Conservation (phyloP, 2,888 invertebrate species). For the Dendrolimus pini region DNA sequence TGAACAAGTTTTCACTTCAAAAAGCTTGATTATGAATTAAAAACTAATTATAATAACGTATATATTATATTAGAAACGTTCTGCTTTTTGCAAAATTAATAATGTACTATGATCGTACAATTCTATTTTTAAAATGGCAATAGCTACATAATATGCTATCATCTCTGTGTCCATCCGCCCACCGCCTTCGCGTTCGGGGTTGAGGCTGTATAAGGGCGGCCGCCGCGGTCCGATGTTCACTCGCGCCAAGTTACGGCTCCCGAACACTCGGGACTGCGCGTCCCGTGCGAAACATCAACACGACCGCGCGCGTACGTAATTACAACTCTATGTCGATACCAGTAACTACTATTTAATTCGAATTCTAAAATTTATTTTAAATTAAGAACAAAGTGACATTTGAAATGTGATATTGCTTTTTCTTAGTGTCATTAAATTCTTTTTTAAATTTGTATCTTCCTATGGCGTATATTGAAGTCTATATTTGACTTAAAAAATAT, state of each 20-base stretch:
- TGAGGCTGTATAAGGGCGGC: conserved; percentile 57
- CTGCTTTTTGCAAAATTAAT: too few relatives aligned
- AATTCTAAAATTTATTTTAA: conserved; percentile 20
- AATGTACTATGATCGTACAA: too few relatives aligned
- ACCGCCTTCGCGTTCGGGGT: conserved; percentile 39
- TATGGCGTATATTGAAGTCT: too few relatives aligned
- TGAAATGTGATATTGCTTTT: too few relatives aligned
- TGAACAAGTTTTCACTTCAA: too few relatives aligned
- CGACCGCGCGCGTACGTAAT: conserved; percentile 68
- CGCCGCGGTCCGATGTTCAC: conserved; percentile 37
- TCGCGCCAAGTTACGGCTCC: conserved; percentile 56
- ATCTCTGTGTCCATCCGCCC: conserved; percentile 46
- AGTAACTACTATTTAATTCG: conserved; percentile 12
- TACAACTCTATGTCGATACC: conserved; percentile 15
- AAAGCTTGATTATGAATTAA: too few relatives aligned
- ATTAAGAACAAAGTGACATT: conserved; percentile 3
- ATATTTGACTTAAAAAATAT: too few relatives aligned
- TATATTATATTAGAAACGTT: too few relatives aligned
- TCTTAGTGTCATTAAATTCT: too few relatives aligned
- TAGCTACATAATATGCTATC: conserved; percentile 6
- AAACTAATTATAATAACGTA: too few relatives aligned
- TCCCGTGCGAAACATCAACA: conserved; percentile 26
- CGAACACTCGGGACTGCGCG: conserved; percentile 53
- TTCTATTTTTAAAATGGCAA: background rate
- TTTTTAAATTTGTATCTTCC: too few relatives aligned